A percentile compares a stretch with the other conserved stretches of the same genome.
Evolutionary conservation across 2,888 invertebrate species (phyloP).

Genomic region (Hedya salicella): DNA sequence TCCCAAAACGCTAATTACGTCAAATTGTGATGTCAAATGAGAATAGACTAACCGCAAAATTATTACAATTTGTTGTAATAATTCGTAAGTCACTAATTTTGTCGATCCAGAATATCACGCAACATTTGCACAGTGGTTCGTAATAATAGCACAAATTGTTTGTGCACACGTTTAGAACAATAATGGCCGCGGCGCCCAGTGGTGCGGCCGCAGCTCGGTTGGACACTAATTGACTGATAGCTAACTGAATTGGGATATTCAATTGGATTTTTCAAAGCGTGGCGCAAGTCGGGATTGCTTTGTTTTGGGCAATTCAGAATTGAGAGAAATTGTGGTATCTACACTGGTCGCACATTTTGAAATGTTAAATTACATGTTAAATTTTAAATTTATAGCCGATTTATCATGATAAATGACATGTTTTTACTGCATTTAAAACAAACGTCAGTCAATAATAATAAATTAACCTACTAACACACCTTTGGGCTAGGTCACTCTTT

Average conservation of each 20-base stretch:
- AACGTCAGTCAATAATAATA: no score
- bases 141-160: constrained; percentile 68
- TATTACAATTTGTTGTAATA: constrained; percentile 10
- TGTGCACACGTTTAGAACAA: constrained; percentile 60
- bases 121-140: constrained; percentile 56
- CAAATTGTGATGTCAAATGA: no score
- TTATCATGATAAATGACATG: no score
- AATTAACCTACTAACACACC: no score
- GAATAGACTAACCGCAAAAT: constrained; percentile 8
- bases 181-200: constrained; percentile 48
- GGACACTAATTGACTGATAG: constrained; percentile 38
- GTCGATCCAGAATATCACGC: constrained; percentile 49
- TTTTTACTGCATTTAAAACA: no score
- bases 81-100: constrained; percentile 51
- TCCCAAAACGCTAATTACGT: no score
- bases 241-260: constrained; percentile 28
- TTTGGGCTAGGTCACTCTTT: no score
- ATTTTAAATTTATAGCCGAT: no score
- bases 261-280: constrained; percentile 36
- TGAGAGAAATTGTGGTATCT: background rate
- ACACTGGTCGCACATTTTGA: background rate
- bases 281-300: background rate
- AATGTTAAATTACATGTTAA: no score
- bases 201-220: constrained; percentile 43
- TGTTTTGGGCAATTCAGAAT: background rate